Evolutionary conservation across 2,888 invertebrate genomes (phyloP).

Genomic region (Luffia ferchaultella): DNA sequence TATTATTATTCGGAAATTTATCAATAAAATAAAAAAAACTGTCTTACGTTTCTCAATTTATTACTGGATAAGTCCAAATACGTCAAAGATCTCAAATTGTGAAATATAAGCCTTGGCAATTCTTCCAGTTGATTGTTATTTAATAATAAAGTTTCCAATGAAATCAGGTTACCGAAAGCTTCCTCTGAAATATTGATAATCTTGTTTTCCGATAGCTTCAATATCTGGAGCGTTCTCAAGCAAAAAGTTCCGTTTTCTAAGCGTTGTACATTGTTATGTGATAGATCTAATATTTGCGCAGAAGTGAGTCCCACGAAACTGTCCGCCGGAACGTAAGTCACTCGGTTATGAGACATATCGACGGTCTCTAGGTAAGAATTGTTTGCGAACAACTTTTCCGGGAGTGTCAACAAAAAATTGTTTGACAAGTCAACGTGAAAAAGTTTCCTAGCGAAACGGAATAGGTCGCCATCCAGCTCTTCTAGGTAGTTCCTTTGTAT

Average conservation of each 20-base stretch:
- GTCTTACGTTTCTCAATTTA: constrained; percentile 53
- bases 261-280: constrained; percentile 69
- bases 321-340: constrained; percentile 64
- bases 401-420: constrained; percentile 68
- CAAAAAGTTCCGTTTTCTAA: constrained; percentile 68
- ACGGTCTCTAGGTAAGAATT: constrained; percentile 67
- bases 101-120: constrained; percentile 53
- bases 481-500: constrained; percentile 72
- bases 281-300: constrained; percentile 74
- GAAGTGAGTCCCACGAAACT: constrained; percentile 65
- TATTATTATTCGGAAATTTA: constrained; percentile 1
- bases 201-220: constrained; percentile 76
- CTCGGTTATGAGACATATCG: constrained; percentile 72
- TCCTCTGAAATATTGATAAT: constrained; percentile 66
- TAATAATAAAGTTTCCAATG: constrained; percentile 60
- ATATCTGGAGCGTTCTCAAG: constrained; percentile 62
- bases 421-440: constrained; percentile 74
- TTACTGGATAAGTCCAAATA: constrained; percentile 65
- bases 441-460: constrained; percentile 66
- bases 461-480: constrained; percentile 66
- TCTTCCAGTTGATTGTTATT: constrained; percentile 61
- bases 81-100: constrained; percentile 51
- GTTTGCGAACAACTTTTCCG: constrained; percentile 65
- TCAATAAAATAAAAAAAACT: constrained; percentile 5
- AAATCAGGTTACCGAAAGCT: constrained; percentile 57